These are phyloP conservation scores for Percopsis omiscomaycus DNA, from an alignment of 2,797 vertebrate genomes.

Conservation along the genomic window DNA sequence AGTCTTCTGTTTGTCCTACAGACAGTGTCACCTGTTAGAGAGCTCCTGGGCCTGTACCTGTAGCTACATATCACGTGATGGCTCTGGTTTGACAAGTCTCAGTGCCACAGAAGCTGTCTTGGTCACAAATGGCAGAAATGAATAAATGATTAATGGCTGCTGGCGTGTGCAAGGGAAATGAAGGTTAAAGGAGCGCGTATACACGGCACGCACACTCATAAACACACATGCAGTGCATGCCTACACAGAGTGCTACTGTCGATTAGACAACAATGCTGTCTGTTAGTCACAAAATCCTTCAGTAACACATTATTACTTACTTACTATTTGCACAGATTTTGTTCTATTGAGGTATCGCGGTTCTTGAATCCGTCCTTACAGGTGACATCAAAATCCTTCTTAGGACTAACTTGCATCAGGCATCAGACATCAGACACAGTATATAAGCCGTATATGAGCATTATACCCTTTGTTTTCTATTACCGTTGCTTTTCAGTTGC, in stretches of 20 bases:
- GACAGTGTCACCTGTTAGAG: slow-evolving; percentile 13
- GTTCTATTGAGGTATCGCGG: too few relatives aligned
- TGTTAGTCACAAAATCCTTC: too few relatives aligned
- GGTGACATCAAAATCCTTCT: too few relatives aligned
- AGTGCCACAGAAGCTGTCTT: slow-evolving; percentile 54
- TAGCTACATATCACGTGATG: slow-evolving; percentile 41
- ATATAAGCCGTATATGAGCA: too few relatives aligned
- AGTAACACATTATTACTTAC: too few relatives aligned
- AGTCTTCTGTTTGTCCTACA: slow-evolving; percentile 3
- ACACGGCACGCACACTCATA: neutral
- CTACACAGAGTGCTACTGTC: too few relatives aligned
- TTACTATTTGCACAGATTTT: too few relatives aligned
- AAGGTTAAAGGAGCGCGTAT: slow-evolving; percentile 61
- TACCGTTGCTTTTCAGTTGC: slow-evolving; percentile 12
- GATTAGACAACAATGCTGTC: too few relatives aligned
- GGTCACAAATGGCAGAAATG: slow-evolving; percentile 73
- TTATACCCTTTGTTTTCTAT: too few relatives aligned
- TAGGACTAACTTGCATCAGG: too few relatives aligned
- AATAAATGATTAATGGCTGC: slow-evolving; percentile 78
- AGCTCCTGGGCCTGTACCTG: slow-evolving; percentile 17
- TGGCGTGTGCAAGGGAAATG: slow-evolving; percentile 60
- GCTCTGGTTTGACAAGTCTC: slow-evolving; percentile 63
- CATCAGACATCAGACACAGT: too few relatives aligned
- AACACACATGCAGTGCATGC: neutral
- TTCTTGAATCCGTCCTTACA: too few relatives aligned